Conservation (phyloP, 2,797 vertebrate genomes). For the Paratrypauchen microcephalus region DNA sequence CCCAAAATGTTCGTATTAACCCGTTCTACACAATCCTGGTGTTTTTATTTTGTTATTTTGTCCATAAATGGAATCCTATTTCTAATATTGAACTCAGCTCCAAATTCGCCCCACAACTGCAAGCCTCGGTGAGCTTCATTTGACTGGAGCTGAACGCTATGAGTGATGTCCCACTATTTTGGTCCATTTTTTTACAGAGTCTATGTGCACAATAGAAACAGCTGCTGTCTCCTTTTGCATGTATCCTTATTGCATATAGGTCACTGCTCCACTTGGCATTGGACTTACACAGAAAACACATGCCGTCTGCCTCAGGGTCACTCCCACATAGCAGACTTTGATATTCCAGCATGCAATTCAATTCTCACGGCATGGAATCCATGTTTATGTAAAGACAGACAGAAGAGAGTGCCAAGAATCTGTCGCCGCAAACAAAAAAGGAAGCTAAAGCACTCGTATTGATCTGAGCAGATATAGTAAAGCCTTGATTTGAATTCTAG, state of each 20-base stretch:
- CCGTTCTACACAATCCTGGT: no score
- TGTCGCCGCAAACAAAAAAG: constrained; percentile 43
- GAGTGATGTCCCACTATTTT: no score
- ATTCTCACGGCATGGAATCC: constrained; percentile 33
- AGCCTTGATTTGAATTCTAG: constrained; percentile 51
- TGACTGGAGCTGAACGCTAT: no score
- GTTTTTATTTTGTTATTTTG: no score
- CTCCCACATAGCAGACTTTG: constrained; percentile 48
- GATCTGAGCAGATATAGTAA: constrained; percentile 50
- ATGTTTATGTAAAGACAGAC: constrained; percentile 53
- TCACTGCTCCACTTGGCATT: constrained; percentile 20
- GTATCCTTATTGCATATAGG: constrained; percentile 23
- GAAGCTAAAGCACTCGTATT: constrained; percentile 34
- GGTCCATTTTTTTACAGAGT: no score
- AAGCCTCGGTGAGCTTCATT: no score
- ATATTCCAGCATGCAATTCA: constrained; percentile 40
- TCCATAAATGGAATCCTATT: no score
- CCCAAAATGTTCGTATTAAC: no score
- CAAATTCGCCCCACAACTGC: no score
- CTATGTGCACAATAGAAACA: no score
- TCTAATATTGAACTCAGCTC: no score
- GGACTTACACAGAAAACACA: constrained; percentile 11
- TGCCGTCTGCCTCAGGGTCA: constrained; percentile 46
- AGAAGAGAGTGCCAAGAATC: constrained; percentile 39
- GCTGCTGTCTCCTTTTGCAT: not conserved